Evolutionary conservation across 2,113 vertebrate genomes (phyloP).

Genomic region (Sprattus sprattus): DNA sequence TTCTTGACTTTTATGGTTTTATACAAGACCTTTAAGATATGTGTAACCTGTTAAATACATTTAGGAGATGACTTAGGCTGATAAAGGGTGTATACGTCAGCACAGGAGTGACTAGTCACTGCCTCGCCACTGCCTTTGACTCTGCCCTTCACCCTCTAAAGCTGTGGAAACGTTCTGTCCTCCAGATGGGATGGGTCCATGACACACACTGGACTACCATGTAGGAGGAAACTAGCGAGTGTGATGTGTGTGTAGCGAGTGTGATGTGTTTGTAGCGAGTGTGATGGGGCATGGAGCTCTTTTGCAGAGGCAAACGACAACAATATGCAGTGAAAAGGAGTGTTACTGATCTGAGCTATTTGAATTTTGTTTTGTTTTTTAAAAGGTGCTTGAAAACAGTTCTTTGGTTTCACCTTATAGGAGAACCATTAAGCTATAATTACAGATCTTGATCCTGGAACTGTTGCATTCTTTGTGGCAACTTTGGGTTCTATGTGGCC

Average conservation of each 20-base stretch:
- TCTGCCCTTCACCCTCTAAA: neutral
- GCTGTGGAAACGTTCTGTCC: neutral
- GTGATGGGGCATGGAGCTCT: neutral
- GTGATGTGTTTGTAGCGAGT: neutral
- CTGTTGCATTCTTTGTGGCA: neutral
- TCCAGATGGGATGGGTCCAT: neutral
- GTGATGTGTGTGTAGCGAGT: neutral
- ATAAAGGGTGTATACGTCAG: neutral
- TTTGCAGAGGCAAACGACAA: neutral
- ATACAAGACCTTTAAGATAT: neutral
- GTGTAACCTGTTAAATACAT: neutral
- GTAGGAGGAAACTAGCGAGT: neutral
- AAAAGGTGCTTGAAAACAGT: neutral
- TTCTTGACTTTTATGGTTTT: neutral
- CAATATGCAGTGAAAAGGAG: constrained; percentile 1
- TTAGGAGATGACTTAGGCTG: neutral
- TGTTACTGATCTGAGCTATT: constrained; percentile 9
- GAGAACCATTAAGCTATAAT: neutral
- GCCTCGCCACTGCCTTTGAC: neutral
- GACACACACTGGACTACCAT: neutral
- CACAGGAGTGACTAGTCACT: neutral
- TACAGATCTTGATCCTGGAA: neutral
- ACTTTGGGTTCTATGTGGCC: neutral
- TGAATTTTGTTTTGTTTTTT: neutral
- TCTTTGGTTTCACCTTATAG: neutral